Evolutionary conservation across 1,140 invertebrate genomes (phyloP), one percentile per base, ranked within the genome.

Genomic region (Ceratosolen fusciceps): DNA sequence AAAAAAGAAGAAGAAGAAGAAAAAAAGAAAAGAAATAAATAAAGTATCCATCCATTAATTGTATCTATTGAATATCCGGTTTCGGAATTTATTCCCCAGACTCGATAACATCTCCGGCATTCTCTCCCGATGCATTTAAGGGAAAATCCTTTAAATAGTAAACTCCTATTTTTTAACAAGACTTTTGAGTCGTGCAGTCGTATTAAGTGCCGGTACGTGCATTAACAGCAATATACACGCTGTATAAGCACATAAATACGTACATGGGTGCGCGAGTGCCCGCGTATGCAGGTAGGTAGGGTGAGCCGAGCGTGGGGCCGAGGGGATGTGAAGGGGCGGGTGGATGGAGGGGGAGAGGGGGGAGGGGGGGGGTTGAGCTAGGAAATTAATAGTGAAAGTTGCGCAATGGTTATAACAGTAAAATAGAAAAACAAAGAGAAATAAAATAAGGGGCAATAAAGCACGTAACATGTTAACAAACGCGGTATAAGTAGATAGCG

Each of bases 381-480:
- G 19, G 37, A 19, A 37, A 0, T 4, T 65, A 65, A 37, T 65
- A n/a, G 60, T 65, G 19, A 65, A 65, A 65, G 31, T 65, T 65
- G 60, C 31, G 34, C 4, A 37, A 37, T 37, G 19, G 1, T 65
- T 65, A 65, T 65, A 37, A 37, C 60, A 65, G 60, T 37, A 65
- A 65, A 37, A 65, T 37, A 37, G 60, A 37, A 65, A 65, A 65
- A 65, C 31, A 65, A 65, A 34, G 58, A 62, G 16, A 19, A 62
- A 62, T 34, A 62, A 34, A 62, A 62, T 34, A 10, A 65, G 60
- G 10, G n/a, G 60, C 26, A 65, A 65, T 65, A 65, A 65, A 65
- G 37, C 60, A 31, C 34, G 60, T 37, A 65, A 65, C 60, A 65
- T 65, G 60, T 65, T 65, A 65, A 65, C 60, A 65, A 65, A 65